Base-by-base conservation (phyloP, 2,113 vertebrate species). In the Scortum barcoo region DNA sequence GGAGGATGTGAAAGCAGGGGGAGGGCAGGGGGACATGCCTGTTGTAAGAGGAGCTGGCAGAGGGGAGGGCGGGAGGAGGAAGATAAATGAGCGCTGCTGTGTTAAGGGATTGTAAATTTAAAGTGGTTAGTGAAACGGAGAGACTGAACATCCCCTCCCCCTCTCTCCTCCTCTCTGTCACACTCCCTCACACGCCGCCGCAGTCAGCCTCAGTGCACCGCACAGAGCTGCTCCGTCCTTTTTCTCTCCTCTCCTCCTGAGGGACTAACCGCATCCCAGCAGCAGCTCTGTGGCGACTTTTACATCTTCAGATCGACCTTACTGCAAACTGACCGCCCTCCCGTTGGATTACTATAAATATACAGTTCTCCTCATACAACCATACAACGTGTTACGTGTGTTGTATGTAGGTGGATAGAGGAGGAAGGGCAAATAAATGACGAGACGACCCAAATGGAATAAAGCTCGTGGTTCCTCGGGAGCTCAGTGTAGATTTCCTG, bases 61-160 rank as follows among this genome's bases (percentile, higher is more conserved):
- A 10, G 2, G n/a, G 19, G 26, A 7, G 2, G n/a, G 53, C 36
- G 28, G 53, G 71, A 42, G 68, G 26, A 56, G 84, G 76, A 12
- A 86, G 84, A 88, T 80, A 86, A 88, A 94, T 78, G 86, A 89
- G 87, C 56, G 7, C 58, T 70, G 73, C 83, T 84, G 81, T 86
- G 85, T 86, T 92, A 84, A 88, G 69, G 80, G 92, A 91, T 92
- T 89, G 80, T 72, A 91, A 88, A 93, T 91, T 92, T 81, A 61
- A 91, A 93, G 86, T 89, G 91, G 83, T 91, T 91, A 93, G 88
- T 93, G 90, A 93, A 93, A 94, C 78, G 53, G 81, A 89, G 90
- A 91, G 83, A 76, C 65, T 36, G 57, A 81, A 57, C 76, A 28
- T 58, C 81, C 83, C 83, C 62, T 80, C 81, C 60, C 76, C 63